These are phyloP conservation scores for Picus viridis DNA, from an alignment of 2,797 vertebrate genomes.

Conservation along the genomic window DNA sequence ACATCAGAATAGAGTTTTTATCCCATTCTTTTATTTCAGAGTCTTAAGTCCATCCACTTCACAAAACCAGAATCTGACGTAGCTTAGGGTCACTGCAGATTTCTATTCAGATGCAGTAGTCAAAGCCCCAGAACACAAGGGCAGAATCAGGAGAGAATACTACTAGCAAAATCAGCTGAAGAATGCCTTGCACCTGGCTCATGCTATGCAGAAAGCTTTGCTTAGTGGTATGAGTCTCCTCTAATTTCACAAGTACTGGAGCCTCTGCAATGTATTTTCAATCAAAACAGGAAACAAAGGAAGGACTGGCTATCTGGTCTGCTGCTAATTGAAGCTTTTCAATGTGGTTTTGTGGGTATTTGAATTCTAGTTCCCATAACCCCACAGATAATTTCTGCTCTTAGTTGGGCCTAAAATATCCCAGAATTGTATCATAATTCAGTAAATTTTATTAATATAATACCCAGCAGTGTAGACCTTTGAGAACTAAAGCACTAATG, in stretches of 20 bases:
- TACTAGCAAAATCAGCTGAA: neutral
- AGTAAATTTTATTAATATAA: neutral
- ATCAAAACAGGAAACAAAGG: neutral
- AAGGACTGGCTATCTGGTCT: neutral
- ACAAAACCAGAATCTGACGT: neutral
- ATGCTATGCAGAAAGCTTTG: neutral
- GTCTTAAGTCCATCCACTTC: neutral
- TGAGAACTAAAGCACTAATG: neutral
- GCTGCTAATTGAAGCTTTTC: neutral
- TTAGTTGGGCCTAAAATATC: constrained; percentile 12
- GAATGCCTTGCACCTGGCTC: neutral
- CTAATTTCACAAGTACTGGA: neutral
- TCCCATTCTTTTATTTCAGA: neutral
- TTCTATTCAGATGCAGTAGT: neutral
- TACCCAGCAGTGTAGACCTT: neutral
- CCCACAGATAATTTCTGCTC: neutral
- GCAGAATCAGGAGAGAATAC: neutral
- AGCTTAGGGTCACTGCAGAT: neutral
- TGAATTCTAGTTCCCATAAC: constrained; percentile 27
- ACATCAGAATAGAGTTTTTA: neutral
- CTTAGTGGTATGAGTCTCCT: neutral
- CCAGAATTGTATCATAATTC: neutral
- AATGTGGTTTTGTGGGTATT: neutral
- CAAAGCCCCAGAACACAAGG: fast-evolving
- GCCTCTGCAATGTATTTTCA: neutral